These are phyloP conservation scores for Cyclopterus lumpus DNA, from an alignment of 2,797 vertebrate species.

Conservation along the genomic window DNA sequence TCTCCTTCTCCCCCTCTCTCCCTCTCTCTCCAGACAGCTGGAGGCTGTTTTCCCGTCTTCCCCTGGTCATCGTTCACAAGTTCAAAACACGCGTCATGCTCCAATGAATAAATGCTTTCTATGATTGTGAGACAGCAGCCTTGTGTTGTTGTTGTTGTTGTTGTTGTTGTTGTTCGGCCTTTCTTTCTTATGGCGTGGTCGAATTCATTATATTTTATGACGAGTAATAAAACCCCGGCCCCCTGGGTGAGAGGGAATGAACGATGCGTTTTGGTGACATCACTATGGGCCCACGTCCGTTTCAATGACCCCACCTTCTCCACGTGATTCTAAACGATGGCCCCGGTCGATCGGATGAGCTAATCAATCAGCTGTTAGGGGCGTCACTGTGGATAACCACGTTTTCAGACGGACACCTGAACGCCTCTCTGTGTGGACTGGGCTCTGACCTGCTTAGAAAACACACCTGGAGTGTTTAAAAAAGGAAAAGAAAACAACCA, in stretches of 20 bases:
- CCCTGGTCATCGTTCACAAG: neutral
- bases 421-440: neutral
- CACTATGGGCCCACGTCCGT: neutral
- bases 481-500: slow-evolving; percentile 3
- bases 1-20: no score
- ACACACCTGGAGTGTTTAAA: neutral
- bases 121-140: neutral
- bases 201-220: no score
- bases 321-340: no score
- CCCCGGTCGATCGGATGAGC: no score
- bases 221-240: no score
- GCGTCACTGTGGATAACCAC: no score
- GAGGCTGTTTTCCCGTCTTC: no score
- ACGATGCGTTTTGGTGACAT: neutral
- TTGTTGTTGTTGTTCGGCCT: no score
- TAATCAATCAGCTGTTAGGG: neutral
- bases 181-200: no score
- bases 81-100: neutral
- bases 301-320: no score
- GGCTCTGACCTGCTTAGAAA: neutral
- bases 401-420: neutral
- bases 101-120: neutral
- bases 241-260: neutral
- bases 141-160: neutral
- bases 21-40: no score